Percentiles rank a stretch among this genome's conserved stretches.
Evolutionary conservation across 2,113 vertebrate genomes (phyloP).

Genomic region (Nannospalax galili): DNA sequence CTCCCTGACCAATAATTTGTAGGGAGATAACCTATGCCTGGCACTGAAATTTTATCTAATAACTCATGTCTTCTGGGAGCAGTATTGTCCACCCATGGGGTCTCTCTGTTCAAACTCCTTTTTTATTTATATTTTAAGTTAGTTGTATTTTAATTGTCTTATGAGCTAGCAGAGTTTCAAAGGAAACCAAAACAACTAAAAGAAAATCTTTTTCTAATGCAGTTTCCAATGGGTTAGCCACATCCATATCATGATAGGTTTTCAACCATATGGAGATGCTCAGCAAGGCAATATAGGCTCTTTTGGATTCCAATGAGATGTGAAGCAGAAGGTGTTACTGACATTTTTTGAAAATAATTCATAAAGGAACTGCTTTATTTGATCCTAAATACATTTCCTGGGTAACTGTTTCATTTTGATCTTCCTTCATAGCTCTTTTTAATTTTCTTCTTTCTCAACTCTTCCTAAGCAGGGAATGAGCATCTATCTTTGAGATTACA

Average conservation of each 20-base stretch:
- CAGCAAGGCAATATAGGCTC: not conserved
- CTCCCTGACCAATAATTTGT: not conserved
- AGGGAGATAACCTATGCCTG: not conserved
- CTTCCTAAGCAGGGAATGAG: not conserved
- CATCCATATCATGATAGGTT: not conserved
- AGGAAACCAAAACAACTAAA: not conserved
- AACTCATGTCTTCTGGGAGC: not conserved
- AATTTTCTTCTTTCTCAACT: not conserved
- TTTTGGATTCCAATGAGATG: not conserved
- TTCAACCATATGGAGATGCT: not conserved
- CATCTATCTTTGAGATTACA: not conserved
- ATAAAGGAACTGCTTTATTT: not conserved
- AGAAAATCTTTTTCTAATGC: too few species aligned
- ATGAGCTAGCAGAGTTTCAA: not conserved
- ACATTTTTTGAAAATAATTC: not conserved
- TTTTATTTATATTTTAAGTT: not conserved
- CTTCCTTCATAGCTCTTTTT: not conserved
- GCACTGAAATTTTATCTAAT: not conserved
- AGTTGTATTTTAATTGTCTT: not conserved
- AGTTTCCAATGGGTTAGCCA: not conserved
- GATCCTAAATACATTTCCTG: not conserved
- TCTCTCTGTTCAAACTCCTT: not conserved
- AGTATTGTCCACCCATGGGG: not conserved
- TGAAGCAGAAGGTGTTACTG: not conserved
- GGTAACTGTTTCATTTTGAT: slow-evolving; percentile 29